These are phyloP conservation scores for Tribolium castaneum DNA, from an alignment of 1,140 invertebrate genomes.

Conservation along the genomic window DNA sequence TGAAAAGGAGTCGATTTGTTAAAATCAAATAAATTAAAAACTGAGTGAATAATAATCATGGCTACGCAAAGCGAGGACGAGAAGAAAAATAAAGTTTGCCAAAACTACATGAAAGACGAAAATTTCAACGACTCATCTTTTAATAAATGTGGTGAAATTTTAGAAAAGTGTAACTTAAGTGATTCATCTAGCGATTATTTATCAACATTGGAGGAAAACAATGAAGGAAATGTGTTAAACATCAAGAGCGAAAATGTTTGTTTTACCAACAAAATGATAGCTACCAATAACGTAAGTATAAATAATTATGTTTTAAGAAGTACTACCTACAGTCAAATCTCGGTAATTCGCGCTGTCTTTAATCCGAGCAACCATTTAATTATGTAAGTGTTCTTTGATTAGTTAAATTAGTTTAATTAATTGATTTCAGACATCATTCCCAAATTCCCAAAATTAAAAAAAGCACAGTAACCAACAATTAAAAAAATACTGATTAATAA, in stretches of 20 bases:
- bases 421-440: too few species aligned
- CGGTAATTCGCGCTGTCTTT: too few species aligned
- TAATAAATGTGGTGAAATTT: neutral
- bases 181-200: neutral
- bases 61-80: neutral
- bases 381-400: too few species aligned
- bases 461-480: too few species aligned
- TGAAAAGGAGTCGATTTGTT: too few species aligned
- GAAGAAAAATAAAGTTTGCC: neutral
- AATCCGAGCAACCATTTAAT: too few species aligned
- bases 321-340: too few species aligned
- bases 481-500: too few species aligned
- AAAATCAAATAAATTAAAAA: too few species aligned
- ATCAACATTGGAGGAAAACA: neutral
- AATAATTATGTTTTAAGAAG: neutral
- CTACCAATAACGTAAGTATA: neutral
- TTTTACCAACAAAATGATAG: neutral
- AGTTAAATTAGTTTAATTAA: too few species aligned
- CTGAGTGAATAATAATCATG: neutral
- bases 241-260: neutral
- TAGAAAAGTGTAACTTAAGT: neutral
- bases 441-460: too few species aligned
- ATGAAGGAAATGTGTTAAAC: neutral
- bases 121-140: neutral
- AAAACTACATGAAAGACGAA: neutral